A percentile compares a stretch with the other conserved stretches of the same genome.
Evolutionary conservation across 2,797 vertebrate genomes (phyloP).

Genomic region (Champsocephalus esox): DNA sequence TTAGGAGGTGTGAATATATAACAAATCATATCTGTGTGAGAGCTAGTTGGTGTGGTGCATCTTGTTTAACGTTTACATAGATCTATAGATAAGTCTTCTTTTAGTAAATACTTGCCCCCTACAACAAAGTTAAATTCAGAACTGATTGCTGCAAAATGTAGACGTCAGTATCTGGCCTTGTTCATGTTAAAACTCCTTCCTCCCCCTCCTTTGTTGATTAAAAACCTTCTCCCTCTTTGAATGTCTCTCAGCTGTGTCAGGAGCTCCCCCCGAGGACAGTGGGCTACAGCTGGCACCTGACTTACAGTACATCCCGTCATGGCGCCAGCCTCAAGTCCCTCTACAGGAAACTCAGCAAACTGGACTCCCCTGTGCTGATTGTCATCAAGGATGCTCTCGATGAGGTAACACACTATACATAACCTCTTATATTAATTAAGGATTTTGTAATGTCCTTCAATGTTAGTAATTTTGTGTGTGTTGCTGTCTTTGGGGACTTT

Average conservation of each 20-base stretch:
- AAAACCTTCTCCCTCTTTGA: neutral
- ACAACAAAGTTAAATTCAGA: neutral
- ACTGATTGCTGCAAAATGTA: neutral
- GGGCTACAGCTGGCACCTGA: conserved; percentile 80
- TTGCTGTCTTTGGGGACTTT: neutral
- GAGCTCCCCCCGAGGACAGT: conserved; percentile 85
- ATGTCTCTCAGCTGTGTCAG: conserved; percentile 74
- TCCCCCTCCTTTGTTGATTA: neutral
- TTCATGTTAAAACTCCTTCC: neutral
- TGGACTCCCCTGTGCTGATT: conserved; percentile 83
- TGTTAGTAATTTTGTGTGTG: neutral
- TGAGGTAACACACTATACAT: conserved; percentile 71
- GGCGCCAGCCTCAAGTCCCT: conserved; percentile 87
- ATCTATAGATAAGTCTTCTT: neutral
- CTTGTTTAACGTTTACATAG: neutral
- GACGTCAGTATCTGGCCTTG: neutral
- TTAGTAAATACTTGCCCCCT: neutral
- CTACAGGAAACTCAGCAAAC: conserved; percentile 82
- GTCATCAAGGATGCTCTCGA: conserved; percentile 84
- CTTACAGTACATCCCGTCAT: conserved; percentile 83
- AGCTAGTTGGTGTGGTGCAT: neutral
- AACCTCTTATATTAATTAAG: neutral
- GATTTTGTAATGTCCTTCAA: neutral
- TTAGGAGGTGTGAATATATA: conserved; percentile 28
- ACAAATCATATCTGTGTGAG: neutral